These are phyloP conservation scores for Porites australiensis DNA, from an alignment of 64 coral and sea anemone genomes.

Conservation along the genomic window DNA sequence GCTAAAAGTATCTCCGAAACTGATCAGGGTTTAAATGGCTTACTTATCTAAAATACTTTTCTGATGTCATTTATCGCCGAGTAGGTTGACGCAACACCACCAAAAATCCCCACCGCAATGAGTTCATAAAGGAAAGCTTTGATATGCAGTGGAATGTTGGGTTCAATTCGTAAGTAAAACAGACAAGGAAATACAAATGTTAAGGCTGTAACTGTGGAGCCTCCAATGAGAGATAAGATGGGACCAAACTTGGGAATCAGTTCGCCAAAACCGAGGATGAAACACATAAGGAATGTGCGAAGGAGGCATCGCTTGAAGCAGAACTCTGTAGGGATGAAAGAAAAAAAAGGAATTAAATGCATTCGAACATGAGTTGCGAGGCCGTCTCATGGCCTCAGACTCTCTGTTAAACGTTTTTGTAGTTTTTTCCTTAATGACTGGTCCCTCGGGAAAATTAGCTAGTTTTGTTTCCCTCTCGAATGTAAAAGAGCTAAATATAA, in stretches of 20 bases:
- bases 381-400: too few species aligned
- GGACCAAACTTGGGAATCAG: conserved; percentile 93
- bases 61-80: conserved; percentile 87
- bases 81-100: conserved; percentile 74
- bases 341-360: neutral
- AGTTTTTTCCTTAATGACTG: too few species aligned
- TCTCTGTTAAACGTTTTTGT: too few species aligned
- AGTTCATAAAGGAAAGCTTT: conserved; percentile 85
- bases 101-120: conserved; percentile 74
- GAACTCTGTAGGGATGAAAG: conserved; percentile 45
- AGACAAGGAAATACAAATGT: conserved; percentile 95
- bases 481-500: too few species aligned
- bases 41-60: conserved; percentile 47
- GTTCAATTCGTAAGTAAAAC: conserved; percentile 81
- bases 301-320: conserved; percentile 75
- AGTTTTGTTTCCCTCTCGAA: too few species aligned
- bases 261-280: conserved; percentile 85
- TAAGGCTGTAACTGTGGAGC: conserved; percentile 78
- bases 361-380: too few species aligned
- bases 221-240: conserved; percentile 92
- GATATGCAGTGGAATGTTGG: conserved; percentile 79
- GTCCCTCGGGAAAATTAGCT: too few species aligned
- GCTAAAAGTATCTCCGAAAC: too few species aligned
- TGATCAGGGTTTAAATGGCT: neutral
- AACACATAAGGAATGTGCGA: conserved; percentile 76